Evolutionary conservation across 1,140 invertebrate species (phyloP).

Genomic region (Tetranychus urticae): DNA sequence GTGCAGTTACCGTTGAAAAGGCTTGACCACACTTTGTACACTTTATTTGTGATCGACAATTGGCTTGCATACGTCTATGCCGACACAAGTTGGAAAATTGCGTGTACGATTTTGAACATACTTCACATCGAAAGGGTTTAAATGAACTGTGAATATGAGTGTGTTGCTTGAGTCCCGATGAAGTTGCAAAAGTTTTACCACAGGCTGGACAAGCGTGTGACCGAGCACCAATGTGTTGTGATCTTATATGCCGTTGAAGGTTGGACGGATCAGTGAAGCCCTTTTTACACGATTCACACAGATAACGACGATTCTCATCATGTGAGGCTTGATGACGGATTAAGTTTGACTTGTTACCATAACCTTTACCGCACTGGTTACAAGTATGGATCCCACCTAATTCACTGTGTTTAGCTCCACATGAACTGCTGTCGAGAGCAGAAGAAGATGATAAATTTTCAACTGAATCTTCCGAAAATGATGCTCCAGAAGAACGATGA

Average conservation of each 20-base stretch:
- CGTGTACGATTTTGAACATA: constrained; percentile 68
- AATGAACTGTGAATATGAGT: constrained; percentile 95
- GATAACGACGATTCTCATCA: constrained; percentile 44
- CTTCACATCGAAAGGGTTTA: constrained; percentile 87
- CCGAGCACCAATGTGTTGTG: constrained; percentile 32
- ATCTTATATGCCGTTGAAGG: constrained; percentile 80
- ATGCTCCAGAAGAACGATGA: not conserved
- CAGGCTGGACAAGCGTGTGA: constrained; percentile 89
- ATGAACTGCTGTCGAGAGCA: too few species aligned
- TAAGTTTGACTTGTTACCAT: constrained; percentile 51
- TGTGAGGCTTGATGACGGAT: constrained; percentile 53
- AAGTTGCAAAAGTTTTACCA: constrained; percentile 92
- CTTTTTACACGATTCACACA: constrained; percentile 82
- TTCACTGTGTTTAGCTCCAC: too few species aligned
- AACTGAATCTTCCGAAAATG: not conserved
- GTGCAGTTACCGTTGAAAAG: constrained; percentile 58
- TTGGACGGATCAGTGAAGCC: constrained; percentile 65
- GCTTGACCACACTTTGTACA: constrained; percentile 75
- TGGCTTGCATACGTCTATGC: constrained; percentile 93
- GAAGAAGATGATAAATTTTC: too few species aligned
- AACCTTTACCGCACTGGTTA: constrained; percentile 54
- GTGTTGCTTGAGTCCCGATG: constrained; percentile 93
- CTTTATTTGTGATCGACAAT: constrained; percentile 55
- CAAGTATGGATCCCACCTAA: constrained; percentile 33
- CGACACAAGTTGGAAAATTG: constrained; percentile 98